Evolutionary conservation across 2,113 vertebrate genomes (phyloP), one percentile per base, ranked within the genome.

Genomic region (Lophius piscatorius): DNA sequence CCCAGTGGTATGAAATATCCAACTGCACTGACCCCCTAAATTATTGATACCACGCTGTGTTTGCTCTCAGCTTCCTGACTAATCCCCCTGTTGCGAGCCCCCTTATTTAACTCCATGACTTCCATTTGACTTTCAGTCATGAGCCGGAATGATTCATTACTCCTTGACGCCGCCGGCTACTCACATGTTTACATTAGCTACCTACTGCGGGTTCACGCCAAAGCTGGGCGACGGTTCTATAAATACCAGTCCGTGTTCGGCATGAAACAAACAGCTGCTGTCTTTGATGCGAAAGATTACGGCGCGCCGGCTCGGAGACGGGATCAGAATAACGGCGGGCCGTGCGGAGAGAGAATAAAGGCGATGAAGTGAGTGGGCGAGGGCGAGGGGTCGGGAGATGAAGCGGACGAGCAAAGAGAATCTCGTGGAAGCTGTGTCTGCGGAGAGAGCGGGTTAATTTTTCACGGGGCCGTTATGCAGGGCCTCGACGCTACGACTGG

Each of bases 391-490:
- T 24, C 51, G 29, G 17, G 16, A 61, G 39, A 76, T 63, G 49
- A 78, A 41, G 35, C 41, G 44, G 33, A 23, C n/a, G 42, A 48
- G 42, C n/a, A 17, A 51, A n/a, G 48, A 60, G 13, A 44, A 26
- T 73, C 46, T 49, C 47, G 20, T 47, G 40, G 35, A 54, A 40
- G 46, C 60, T 55, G 44, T 66, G 40, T 82, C 55, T 77, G 52
- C 51, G 31, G 61, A 71, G 66, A n/a, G 49, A 74, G 62, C 62
- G 79, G 78, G 80, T 86, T 74, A 70, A 89, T 88, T 72, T 87
- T 88, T 89, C 74, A 90, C 85, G 70, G 1, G 1, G 55, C 28
- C n/a, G 70, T 85, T 84, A n/a, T 74, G 69, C 70, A 55, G 41
- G 55, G 49, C 62, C 69, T 21, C 35, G 61, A 58, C 80, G 65